Evolutionary conservation across 37 sponge, comb jelly and placozoan species (phyloP), one percentile per base, ranked within the genome.

Genomic region (Chondrilla cf. caribensis): DNA sequence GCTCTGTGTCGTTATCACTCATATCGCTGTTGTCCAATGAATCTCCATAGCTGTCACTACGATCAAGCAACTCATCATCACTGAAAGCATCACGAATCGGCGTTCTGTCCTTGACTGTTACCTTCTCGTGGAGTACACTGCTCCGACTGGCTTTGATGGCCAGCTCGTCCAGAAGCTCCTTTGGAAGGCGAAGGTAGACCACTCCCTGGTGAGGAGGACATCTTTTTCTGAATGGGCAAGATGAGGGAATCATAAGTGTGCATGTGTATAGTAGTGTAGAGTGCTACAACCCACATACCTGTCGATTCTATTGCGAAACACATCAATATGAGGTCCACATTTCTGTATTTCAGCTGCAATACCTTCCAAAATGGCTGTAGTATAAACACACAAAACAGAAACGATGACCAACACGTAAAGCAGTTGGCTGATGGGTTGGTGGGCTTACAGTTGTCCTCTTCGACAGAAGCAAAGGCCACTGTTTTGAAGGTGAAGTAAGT

Each of bases 401-500:
- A 6, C 26, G 70, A 4, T 35, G 26, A 64, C 66, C 8, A n/a
- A 14, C 14, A n/a, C 66, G 22, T 8, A 26, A 7, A 28, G 37
- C 32, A 31, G 26, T 68, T 19, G 67, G 0, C 40, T n/a, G n/a
- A n/a, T n/a, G n/a, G n/a, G 11, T 47, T 11, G 9, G 11, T 11
- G 15, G 15, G 28, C 43, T 40, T 35, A 93, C 93, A 78, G 81
- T 64, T 89, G 87, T 93, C 93, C 58, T 93, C 93, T 26, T 84
- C 82, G 21, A 78, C 40, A 26, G 89, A 81, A 21, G 67, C 76
- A 38, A 51, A 84, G 78, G 84, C 71, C 25, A 86, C 43, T 3
- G 93, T 86, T 37, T 75, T 81, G 73, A 93, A 79, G 7, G 93
- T 93, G 85, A 93, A 89, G 82, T 89, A 89, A 41, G 60, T 83